Percentiles rank a stretch among this genome's conserved stretches.
phyloP scores from a whole-genome alignment of 2,113 vertebrate genomes.

The Paradisaea rubra region DNA sequence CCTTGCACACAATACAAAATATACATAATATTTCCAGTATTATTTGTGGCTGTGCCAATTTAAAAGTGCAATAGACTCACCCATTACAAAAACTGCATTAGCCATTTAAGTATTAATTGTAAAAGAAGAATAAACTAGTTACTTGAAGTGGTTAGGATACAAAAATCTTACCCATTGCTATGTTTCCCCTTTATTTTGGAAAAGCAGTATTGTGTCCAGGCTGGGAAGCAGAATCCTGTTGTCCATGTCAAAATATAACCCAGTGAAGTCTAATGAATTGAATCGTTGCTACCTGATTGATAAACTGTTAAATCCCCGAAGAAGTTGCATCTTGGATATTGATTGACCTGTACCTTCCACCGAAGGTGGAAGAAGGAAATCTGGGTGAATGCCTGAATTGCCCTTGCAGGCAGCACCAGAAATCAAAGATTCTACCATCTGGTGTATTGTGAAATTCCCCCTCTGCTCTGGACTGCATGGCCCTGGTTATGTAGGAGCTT shows the following conservation, averaged over 20 bases:
- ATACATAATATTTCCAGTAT: constrained; percentile 52
- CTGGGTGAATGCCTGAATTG: background rate
- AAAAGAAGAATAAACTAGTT: background rate
- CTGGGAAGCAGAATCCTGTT: background rate
- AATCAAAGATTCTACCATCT: background rate
- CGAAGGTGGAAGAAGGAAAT: background rate
- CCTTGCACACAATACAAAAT: constrained; percentile 28
- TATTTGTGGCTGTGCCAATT: constrained; percentile 15
- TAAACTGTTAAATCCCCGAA: constrained; percentile 17
- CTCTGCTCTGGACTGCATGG: background rate
- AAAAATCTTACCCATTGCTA: background rate
- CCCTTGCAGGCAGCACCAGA: background rate
- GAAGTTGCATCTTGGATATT: background rate
- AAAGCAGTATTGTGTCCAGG: background rate
- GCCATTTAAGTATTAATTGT: background rate
- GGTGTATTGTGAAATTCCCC: background rate
- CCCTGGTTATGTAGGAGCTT: background rate
- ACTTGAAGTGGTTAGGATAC: constrained; percentile 18
- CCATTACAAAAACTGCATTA: constrained; percentile 20
- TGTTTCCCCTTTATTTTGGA: background rate
- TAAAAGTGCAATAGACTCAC: constrained; percentile 55
- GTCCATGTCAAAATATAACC: background rate
- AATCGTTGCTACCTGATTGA: background rate
- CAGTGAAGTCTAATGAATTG: background rate
- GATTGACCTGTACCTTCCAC: background rate